A percentile compares a stretch with the other conserved stretches of the same genome.
These are phyloP conservation scores for Danio tinwini DNA, from an alignment of 2,797 vertebrate genomes.

Conservation along the genomic window DNA sequence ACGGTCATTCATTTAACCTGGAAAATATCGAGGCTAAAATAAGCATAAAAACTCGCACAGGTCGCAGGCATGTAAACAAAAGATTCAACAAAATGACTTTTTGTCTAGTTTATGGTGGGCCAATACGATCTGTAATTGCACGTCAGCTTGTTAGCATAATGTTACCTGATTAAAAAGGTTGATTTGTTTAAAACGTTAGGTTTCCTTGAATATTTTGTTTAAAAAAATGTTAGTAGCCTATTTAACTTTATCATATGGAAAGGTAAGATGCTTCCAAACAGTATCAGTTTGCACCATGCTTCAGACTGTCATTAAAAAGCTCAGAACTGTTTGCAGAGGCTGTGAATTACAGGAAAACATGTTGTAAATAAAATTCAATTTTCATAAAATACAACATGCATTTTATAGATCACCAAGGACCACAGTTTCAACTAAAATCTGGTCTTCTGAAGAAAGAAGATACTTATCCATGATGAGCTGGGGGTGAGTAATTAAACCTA, in stretches of 20 bases:
- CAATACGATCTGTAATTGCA: background rate
- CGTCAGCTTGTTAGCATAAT: background rate
- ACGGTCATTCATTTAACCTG: conserved; percentile 30
- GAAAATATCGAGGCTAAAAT: conserved; percentile 38
- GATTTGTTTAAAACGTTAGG: background rate
- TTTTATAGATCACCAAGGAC: too few relatives aligned
- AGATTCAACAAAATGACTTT: background rate
- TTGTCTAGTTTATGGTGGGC: background rate
- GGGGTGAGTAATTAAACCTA: too few relatives aligned
- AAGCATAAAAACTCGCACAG: background rate
- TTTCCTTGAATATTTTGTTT: background rate
- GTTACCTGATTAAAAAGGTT: background rate
- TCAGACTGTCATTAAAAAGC: too few relatives aligned
- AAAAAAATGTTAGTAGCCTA: background rate
- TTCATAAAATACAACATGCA: too few relatives aligned
- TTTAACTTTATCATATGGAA: background rate
- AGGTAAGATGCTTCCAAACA: background rate
- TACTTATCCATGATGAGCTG: too few relatives aligned
- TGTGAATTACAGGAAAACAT: too few relatives aligned
- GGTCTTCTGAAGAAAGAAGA: too few relatives aligned
- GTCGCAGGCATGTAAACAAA: conserved; percentile 7
- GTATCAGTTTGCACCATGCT: too few relatives aligned
- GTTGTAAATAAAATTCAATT: too few relatives aligned
- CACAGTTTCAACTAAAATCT: too few relatives aligned
- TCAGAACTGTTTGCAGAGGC: too few relatives aligned